A percentile compares a stretch with the other conserved stretches of the same genome.
These are phyloP conservation scores for Rosalia funebris DNA, from an alignment of 2,888 invertebrate species.

Conservation along the genomic window DNA sequence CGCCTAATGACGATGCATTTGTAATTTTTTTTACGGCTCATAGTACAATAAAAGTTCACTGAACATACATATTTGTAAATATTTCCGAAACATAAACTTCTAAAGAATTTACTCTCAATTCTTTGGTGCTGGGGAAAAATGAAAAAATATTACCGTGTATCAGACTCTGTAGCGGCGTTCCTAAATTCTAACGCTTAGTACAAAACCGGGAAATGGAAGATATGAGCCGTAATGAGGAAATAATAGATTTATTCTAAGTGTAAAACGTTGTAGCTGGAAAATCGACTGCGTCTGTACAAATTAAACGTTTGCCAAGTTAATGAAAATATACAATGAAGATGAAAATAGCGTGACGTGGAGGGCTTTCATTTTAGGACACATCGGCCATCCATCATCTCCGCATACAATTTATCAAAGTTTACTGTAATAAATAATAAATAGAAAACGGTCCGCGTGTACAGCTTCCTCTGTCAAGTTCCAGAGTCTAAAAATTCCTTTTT, in stretches of 20 bases:
- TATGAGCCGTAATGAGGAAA: conserved; percentile 33
- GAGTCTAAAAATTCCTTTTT: not conserved
- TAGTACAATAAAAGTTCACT: no score
- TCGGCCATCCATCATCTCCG: conserved; percentile 46
- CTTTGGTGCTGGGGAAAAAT: no score
- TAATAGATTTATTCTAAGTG: conserved; percentile 39
- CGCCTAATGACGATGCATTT: no score
- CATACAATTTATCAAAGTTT: conserved; percentile 47
- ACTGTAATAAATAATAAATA: conserved; percentile 44
- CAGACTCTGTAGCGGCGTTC: not conserved
- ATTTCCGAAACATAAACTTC: no score
- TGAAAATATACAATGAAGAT: conserved; percentile 46
- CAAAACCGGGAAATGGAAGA: conserved; percentile 12
- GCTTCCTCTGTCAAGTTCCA: not conserved
- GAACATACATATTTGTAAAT: no score
- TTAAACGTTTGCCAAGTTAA: conserved; percentile 45
- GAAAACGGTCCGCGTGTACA: conserved; percentile 29
- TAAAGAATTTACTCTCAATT: no score
- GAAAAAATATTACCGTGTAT: no score
- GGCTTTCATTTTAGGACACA: conserved; percentile 44
- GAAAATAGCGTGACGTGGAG: conserved; percentile 47
- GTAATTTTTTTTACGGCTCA: no score
- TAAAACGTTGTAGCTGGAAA: conserved; percentile 41
- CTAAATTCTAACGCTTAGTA: not conserved
- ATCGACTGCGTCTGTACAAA: conserved; percentile 39